These are phyloP conservation scores for Dorcus parallelipipedus DNA, from an alignment of 2,888 invertebrate genomes.

Conservation along the genomic window DNA sequence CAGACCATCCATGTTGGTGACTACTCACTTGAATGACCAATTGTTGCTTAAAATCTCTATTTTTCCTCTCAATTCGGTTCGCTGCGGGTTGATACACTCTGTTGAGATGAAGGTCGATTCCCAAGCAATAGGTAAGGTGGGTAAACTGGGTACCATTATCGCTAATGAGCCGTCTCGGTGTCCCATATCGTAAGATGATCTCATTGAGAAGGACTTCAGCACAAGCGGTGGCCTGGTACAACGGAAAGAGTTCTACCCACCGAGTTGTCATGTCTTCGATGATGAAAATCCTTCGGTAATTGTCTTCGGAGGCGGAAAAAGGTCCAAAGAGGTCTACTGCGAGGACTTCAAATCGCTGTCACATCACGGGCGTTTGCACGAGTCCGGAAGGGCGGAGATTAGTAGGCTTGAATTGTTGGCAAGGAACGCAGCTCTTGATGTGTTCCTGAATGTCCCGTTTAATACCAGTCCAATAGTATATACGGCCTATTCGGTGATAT, in stretches of 20 bases:
- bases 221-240: slow-evolving; percentile 26
- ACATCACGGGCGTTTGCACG: slow-evolving; percentile 26
- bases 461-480: slow-evolving; percentile 32
- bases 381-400: slow-evolving; percentile 31
- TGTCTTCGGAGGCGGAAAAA: slow-evolving; percentile 19
- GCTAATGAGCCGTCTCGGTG: slow-evolving; percentile 28
- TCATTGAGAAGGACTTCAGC: slow-evolving; percentile 30
- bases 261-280: slow-evolving; percentile 10
- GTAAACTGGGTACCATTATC: slow-evolving; percentile 27
- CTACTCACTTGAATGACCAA: no score
- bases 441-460: slow-evolving; percentile 22
- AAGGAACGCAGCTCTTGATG: slow-evolving; percentile 26
- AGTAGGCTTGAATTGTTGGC: slow-evolving; percentile 29
- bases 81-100: slow-evolving; percentile 34
- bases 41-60: slow-evolving; percentile 13
- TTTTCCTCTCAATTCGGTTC: slow-evolving; percentile 33
- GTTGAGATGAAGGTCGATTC: slow-evolving; percentile 26
- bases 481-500: slow-evolving; percentile 14
- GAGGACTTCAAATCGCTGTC: slow-evolving; percentile 26
- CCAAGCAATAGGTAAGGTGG: slow-evolving; percentile 22
- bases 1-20: no score
- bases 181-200: slow-evolving; percentile 35
- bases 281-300: slow-evolving; percentile 19
- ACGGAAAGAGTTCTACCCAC: slow-evolving; percentile 40
- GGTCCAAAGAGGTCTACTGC: slow-evolving; percentile 33